Evolutionary conservation across 2,888 invertebrate genomes (phyloP).

Genomic region (Drosophila colorata): DNA sequence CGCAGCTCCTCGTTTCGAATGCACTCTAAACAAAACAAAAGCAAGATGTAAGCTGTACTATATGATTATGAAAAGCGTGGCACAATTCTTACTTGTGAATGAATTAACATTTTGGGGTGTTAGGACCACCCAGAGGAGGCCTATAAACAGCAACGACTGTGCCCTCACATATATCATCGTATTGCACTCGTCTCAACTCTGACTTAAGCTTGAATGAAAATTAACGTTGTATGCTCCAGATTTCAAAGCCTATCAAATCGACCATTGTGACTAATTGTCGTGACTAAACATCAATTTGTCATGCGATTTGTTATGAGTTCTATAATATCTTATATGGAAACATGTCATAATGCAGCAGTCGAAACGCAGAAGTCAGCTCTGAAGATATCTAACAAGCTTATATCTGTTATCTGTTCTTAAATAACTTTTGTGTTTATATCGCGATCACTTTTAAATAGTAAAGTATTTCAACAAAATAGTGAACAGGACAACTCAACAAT

Average conservation of each 20-base stretch:
- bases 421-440: too few relatives aligned
- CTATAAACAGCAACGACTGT: not conserved
- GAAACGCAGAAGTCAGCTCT: too few relatives aligned
- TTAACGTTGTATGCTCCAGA: not conserved
- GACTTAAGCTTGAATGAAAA: not conserved
- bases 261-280: slow-evolving; percentile 1
- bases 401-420: too few relatives aligned
- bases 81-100: not conserved
- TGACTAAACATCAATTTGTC: slow-evolving; percentile 10
- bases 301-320: not conserved
- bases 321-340: not conserved
- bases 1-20: not conserved
- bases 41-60: not conserved
- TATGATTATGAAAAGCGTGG: not conserved
- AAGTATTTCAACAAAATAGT: too few relatives aligned
- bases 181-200: not conserved
- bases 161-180: not conserved
- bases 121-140: not conserved
- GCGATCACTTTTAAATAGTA: too few relatives aligned
- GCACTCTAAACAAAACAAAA: not conserved
- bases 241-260: not conserved
- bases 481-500: too few relatives aligned
- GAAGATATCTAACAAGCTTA: too few relatives aligned
- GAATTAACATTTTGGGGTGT: not conserved
- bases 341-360: not conserved